A percentile compares a stretch with the other conserved stretches of the same genome.
These are phyloP conservation scores for Leucoma salicis DNA, from an alignment of 2,888 invertebrate species.

Conservation along the genomic window DNA sequence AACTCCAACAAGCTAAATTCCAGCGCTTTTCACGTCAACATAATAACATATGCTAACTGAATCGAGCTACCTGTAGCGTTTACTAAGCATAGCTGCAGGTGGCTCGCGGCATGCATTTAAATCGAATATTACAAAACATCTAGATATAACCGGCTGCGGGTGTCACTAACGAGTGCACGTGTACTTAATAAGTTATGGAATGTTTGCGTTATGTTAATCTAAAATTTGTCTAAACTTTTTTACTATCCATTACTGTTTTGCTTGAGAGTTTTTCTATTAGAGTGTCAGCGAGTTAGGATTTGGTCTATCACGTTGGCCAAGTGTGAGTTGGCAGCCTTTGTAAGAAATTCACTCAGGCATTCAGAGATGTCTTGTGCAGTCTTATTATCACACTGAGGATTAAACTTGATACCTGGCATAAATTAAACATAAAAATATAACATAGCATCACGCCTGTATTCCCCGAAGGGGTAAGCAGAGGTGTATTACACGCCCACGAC, in stretches of 20 bases:
- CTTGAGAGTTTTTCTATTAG: too few species aligned
- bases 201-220: background rate
- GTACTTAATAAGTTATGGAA: constrained; percentile 5
- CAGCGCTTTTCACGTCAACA: background rate
- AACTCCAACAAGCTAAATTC: background rate
- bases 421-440: too few species aligned
- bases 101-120: constrained; percentile 60
- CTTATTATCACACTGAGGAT: too few species aligned
- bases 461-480: too few species aligned
- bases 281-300: too few species aligned
- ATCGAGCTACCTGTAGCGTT: constrained; percentile 17
- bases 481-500: too few species aligned
- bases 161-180: constrained; percentile 13
- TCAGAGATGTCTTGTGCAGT: too few species aligned
- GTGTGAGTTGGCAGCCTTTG: too few species aligned
- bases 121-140: constrained; percentile 60
- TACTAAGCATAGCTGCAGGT: constrained; percentile 4
- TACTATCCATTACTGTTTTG: background rate
- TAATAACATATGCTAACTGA: constrained; percentile 11
- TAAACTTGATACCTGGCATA: too few species aligned
- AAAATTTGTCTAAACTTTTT: background rate
- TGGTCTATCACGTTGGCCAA: too few species aligned
- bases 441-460: too few species aligned
- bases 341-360: too few species aligned
- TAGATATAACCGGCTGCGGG: constrained; percentile 34